phyloP scores from a whole-genome alignment of 1,140 invertebrate genomes.

The Tachypleus tridentatus region DNA sequence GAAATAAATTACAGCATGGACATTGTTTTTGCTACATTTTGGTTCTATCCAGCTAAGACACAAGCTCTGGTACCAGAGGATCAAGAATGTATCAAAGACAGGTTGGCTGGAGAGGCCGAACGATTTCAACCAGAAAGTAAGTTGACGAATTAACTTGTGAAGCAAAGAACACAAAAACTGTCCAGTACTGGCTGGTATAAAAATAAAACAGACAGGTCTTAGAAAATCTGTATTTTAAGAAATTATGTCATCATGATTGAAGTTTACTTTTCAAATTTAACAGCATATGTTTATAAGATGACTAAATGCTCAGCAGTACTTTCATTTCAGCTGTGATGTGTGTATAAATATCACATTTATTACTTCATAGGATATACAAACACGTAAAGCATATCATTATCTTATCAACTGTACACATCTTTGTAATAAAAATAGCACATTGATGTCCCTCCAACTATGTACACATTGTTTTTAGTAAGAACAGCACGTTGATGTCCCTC shows the following conservation, averaged over 20 bases:
- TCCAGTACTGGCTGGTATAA: background rate
- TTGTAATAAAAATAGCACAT: too few relatives aligned
- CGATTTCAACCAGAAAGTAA: conserved; percentile 34
- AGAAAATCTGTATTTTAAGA: too few relatives aligned
- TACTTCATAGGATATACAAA: too few relatives aligned
- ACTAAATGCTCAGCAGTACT: too few relatives aligned
- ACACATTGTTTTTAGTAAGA: too few relatives aligned
- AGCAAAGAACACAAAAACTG: background rate
- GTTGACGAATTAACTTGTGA: conserved; percentile 6
- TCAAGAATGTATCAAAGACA: conserved; percentile 35
- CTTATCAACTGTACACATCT: too few relatives aligned
- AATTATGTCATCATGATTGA: background rate
- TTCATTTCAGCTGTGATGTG: too few relatives aligned
- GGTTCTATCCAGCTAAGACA: conserved; percentile 40
- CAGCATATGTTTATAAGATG: background rate
- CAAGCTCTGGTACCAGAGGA: conserved; percentile 35
- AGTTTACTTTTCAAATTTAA: conserved; percentile 16
- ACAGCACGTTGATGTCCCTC: too few relatives aligned
- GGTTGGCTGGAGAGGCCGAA: conserved; percentile 29
- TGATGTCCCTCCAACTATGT: too few relatives aligned
- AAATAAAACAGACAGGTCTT: too few relatives aligned
- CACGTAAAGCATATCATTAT: too few relatives aligned
- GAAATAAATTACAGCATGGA: conserved; percentile 34
- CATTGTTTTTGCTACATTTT: conserved; percentile 42
- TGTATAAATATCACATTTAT: too few relatives aligned